These are phyloP conservation scores for Frieseomelitta varia DNA, from an alignment of 1,140 invertebrate genomes.

Conservation along the genomic window DNA sequence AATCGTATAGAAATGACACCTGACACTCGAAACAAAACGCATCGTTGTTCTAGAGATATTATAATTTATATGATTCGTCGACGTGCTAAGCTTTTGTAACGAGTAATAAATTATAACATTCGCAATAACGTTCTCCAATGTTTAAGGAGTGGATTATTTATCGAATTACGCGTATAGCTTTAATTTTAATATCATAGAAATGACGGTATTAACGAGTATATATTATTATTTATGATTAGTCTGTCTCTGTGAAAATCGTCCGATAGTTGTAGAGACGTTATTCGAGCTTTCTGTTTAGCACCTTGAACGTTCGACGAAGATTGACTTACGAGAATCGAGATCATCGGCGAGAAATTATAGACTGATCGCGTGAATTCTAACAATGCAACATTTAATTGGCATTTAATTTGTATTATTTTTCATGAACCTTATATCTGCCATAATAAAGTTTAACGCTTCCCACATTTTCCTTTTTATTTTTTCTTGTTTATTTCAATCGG, in stretches of 20 bases:
- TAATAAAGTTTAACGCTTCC: slow-evolving; percentile 59
- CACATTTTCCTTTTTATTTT: background rate
- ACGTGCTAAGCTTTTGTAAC: slow-evolving; percentile 16
- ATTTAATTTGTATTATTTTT: slow-evolving; percentile 49
- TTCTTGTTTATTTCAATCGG: background rate
- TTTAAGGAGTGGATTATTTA: slow-evolving; percentile 25
- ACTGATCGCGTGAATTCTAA: slow-evolving; percentile 47
- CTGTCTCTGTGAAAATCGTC: background rate
- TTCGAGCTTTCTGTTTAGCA: background rate
- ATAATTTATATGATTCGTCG: background rate
- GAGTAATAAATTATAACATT: slow-evolving; percentile 23
- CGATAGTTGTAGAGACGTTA: background rate
- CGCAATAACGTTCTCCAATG: slow-evolving; percentile 1
- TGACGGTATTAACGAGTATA: background rate
- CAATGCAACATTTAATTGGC: slow-evolving; percentile 17
- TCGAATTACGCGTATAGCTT: background rate
- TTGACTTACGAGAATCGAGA: background rate
- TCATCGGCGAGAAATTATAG: slow-evolving; percentile 43
- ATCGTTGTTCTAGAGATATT: background rate
- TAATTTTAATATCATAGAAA: slow-evolving; percentile 3
- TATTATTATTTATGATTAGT: background rate
- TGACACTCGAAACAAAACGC: background rate
- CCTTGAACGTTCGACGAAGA: background rate
- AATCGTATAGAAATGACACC: background rate
- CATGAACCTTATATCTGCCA: slow-evolving; percentile 33